Evolutionary conservation across 2,113 vertebrate species (phyloP).

Genomic region (Mesembrinibis cayennensis): DNA sequence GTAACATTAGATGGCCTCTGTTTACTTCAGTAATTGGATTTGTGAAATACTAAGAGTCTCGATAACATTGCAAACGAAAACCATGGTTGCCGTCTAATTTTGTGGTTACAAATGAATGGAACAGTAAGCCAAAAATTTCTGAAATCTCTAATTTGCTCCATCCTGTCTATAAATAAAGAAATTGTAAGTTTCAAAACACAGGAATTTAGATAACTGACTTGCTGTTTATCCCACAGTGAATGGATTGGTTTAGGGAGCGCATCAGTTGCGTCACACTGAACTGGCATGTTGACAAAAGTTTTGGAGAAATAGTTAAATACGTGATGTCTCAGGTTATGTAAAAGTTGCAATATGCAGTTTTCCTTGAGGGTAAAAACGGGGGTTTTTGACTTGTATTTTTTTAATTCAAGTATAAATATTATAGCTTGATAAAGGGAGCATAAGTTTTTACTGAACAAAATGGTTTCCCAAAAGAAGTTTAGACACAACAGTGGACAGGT

Average conservation of each 20-base stretch:
- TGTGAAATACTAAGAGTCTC: neutral
- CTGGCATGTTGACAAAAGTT: neutral
- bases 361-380: neutral
- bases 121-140: neutral
- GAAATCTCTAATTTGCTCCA: constrained; percentile 15
- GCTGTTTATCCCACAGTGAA: neutral
- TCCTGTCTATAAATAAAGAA: constrained; percentile 2
- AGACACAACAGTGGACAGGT: neutral
- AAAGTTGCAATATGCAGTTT: neutral
- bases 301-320: neutral
- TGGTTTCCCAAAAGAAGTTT: neutral
- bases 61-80: neutral
- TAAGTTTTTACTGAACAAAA: neutral
- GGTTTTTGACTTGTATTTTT: neutral
- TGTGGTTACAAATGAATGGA: neutral
- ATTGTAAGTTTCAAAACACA: neutral
- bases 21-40: neutral
- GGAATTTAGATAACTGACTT: neutral
- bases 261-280: neutral
- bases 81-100: neutral
- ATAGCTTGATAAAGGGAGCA: neutral
- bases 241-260: neutral
- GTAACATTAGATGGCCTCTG: neutral
- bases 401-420: neutral
- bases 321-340: neutral